Percentiles rank a stretch among this genome's conserved stretches.
Conservation (phyloP, 2,888 invertebrate species). For the Troides helena region DNA sequence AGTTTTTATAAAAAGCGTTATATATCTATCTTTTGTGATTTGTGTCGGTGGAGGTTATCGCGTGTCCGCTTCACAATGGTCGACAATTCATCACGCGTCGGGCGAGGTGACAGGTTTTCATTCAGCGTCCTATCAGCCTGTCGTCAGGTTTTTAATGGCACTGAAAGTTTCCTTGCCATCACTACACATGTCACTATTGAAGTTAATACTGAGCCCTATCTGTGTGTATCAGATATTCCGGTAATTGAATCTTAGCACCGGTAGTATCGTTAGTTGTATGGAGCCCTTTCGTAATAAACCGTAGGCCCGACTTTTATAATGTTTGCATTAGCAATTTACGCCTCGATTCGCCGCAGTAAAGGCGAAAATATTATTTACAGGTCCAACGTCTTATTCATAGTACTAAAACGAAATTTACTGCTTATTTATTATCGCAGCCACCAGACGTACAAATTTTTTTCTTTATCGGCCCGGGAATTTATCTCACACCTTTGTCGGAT, state of each 20-base stretch:
- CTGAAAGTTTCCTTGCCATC: no score
- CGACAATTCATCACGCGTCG: conserved; percentile 12
- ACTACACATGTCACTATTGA: no score
- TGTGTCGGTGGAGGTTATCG: conserved; percentile 5
- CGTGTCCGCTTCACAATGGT: conserved; percentile 6
- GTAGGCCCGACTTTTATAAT: conserved; percentile 17
- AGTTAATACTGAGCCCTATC: no score
- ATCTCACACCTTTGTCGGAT: conserved; percentile 1
- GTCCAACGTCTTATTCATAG: conserved; percentile 24
- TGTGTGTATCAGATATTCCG: no score
- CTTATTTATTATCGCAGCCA: conserved; percentile 25
- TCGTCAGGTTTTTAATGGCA: conserved; percentile 4
- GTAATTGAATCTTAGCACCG: no score
- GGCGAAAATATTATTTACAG: conserved; percentile 26
- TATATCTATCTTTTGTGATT: neutral
- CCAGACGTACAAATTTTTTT: conserved; percentile 15
- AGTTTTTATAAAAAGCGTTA: no score
- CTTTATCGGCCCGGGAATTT: conserved; percentile 8
- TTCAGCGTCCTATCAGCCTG: conserved; percentile 11
- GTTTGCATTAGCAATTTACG: conserved; percentile 20
- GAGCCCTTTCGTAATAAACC: neutral
- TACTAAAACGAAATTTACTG: conserved; percentile 28
- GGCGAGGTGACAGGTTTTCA: conserved; percentile 16
- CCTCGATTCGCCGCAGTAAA: conserved; percentile 13
- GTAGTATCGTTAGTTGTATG: neutral